Evolutionary conservation across 2,113 vertebrate species (phyloP).

Genomic region (Microcebus murinus): DNA sequence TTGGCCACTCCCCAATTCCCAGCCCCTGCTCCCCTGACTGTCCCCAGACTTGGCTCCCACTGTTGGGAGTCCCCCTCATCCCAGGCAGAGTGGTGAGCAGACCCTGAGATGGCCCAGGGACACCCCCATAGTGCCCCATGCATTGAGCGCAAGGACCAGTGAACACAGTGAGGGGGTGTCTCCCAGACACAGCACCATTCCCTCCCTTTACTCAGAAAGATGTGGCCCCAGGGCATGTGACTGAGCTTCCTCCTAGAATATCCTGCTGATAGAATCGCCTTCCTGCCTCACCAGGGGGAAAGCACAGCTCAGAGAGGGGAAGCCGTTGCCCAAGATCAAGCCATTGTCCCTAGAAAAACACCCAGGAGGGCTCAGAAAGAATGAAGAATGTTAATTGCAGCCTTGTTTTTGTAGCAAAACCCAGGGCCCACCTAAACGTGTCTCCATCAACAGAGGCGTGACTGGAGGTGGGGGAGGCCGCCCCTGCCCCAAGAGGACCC

Average conservation of each 20-base stretch:
- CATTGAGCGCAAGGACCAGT: not conserved
- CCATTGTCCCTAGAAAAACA: slow-evolving; percentile 62
- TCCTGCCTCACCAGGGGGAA: not conserved
- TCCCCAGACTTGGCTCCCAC: not conserved
- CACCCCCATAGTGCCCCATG: not conserved
- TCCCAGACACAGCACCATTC: not conserved
- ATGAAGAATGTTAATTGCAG: slow-evolving; percentile 78
- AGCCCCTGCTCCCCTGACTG: not conserved
- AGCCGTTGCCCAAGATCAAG: slow-evolving; percentile 19
- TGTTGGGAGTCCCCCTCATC: not conserved
- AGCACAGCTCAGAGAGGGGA: slow-evolving; percentile 35
- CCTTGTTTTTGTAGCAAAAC: slow-evolving; percentile 75
- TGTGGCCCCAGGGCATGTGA: not conserved
- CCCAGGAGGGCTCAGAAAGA: slow-evolving; percentile 24
- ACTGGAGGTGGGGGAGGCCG: slow-evolving; percentile 13
- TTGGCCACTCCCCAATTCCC: not conserved
- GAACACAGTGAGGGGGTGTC: not conserved
- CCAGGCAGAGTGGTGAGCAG: not conserved
- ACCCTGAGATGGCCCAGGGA: not conserved
- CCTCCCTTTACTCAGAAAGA: not conserved
- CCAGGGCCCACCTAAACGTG: slow-evolving; percentile 44
- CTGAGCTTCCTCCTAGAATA: not conserved
- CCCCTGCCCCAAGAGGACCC: not conserved
- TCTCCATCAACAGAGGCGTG: slow-evolving; percentile 63
- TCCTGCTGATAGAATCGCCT: not conserved